These are phyloP conservation scores for Phalanger gymnotis DNA, from an alignment of 2,797 vertebrate genomes.

Conservation along the genomic window DNA sequence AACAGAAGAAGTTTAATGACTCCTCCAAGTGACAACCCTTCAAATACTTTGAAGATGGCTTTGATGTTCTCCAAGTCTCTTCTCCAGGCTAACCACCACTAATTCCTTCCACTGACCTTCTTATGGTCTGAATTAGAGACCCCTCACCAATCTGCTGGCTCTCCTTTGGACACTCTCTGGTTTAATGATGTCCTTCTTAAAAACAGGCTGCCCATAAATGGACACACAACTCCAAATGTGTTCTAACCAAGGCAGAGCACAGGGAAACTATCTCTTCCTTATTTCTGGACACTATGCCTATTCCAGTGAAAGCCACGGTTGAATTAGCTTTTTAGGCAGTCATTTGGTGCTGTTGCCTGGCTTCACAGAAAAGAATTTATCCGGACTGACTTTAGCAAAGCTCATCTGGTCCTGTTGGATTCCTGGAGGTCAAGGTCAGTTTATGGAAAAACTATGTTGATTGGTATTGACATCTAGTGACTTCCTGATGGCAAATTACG, in stretches of 20 bases:
- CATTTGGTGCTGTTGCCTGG: not conserved
- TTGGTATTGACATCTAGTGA: constrained; percentile 2
- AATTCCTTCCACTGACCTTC: not conserved
- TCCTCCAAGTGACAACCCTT: not conserved
- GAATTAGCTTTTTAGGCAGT: not conserved
- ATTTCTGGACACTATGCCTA: not conserved
- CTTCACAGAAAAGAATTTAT: not conserved
- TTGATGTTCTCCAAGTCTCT: not conserved
- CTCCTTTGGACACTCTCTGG: not conserved
- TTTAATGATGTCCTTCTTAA: not conserved
- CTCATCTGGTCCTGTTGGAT: constrained; percentile 16
- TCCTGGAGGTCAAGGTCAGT: not conserved
- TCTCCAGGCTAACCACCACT: not conserved
- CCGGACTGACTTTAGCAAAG: constrained; percentile 3
- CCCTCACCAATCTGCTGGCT: not conserved
- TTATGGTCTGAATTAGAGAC: not conserved
- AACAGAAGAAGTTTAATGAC: not conserved
- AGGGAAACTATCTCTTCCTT: not conserved
- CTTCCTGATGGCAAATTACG: not conserved
- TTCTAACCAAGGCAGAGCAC: not conserved
- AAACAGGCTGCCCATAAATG: not conserved
- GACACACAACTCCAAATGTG: not conserved
- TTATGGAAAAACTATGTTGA: not conserved
- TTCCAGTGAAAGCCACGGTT: not conserved
- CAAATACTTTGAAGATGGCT: not conserved